Base-by-base conservation (phyloP, 2,797 vertebrate genomes). In the Muscicapa striata region DNA sequence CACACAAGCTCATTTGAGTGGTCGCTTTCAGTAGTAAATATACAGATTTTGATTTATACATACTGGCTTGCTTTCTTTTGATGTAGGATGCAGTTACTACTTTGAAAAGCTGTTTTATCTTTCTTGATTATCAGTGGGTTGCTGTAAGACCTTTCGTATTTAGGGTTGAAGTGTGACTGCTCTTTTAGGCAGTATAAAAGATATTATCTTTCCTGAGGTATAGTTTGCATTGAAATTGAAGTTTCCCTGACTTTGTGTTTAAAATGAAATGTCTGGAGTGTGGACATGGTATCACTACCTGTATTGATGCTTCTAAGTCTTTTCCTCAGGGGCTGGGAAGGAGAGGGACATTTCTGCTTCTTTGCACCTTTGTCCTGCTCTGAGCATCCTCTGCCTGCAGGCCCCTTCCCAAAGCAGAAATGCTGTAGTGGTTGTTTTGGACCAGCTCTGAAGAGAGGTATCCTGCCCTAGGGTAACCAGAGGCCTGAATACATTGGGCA, bases 91-190 rank as follows among this genome's bases (percentile, higher is more conserved):
- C 58, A 46, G 68, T 59, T 87, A 13, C 40, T 69, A 1, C 38
- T 87, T 46, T 38, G 74, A 82, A 93, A 77, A 91, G 27, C 62
- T 73, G 11, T 48, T 94, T 68, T 84, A 48, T 74, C 41, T 82
- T 49, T 62, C 15, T 66, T 68, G n/a, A 58, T 70, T 48, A 67
- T 74, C 46, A 46, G 0, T 55, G 0, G 0, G 46, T 85, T 80
- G 57, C 52, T 64, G 18, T 76, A 64, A 87, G 67, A 46, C 24
- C 26, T 89, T 86, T 62, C 15, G 2, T 69, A 15, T 43, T 72
- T 29, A 21, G 40, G 7, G 9, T 7, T 87, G 51, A 84, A 62
- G 27, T 36, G 64, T 68, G 86, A 67, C 62, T 59, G 4, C 49
- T 58, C 45, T 38, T 80, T 78, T 55, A 74, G 69, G 61, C 48